A percentile compares a stretch with the other conserved stretches of the same genome.
Conservation (phyloP, 2,797 vertebrate species). For the Micromesistius poutassou region DNA sequence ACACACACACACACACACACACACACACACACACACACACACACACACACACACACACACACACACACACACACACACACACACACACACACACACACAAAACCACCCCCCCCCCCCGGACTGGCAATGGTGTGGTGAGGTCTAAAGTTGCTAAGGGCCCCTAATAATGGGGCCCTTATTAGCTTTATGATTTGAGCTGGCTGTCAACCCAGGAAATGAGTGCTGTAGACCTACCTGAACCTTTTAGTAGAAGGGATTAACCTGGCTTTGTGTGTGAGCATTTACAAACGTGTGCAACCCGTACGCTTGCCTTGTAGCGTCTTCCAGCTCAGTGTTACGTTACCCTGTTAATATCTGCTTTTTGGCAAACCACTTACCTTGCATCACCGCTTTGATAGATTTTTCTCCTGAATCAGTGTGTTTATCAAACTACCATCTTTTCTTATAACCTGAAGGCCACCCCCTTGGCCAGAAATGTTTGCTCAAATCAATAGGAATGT, state of each 20-base stretch:
- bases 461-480: constrained; percentile 59
- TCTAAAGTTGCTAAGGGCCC: constrained; percentile 42
- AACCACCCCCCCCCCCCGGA: constrained; percentile 43
- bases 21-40: background rate
- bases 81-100: constrained; percentile 5
- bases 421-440: constrained; percentile 15
- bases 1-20: constrained; percentile 40
- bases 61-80: constrained; percentile 7
- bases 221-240: constrained; percentile 65
- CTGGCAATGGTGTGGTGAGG: constrained; percentile 58
- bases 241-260: constrained; percentile 36
- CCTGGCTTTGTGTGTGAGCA: background rate
- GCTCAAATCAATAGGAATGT: constrained; percentile 64
- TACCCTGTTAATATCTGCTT: background rate
- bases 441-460: constrained; percentile 45
- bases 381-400: background rate
- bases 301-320: background rate
- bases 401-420: background rate
- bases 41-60: background rate
- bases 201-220: constrained; percentile 91
- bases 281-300: background rate
- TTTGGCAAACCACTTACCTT: background rate
- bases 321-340: background rate
- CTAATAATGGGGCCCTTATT: constrained; percentile 81
- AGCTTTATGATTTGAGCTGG: constrained; percentile 85